A percentile compares a stretch with the other conserved stretches of the same genome.
These are phyloP conservation scores for Drosophila ohnishii DNA, from an alignment of 1,140 invertebrate genomes.

Conservation along the genomic window DNA sequence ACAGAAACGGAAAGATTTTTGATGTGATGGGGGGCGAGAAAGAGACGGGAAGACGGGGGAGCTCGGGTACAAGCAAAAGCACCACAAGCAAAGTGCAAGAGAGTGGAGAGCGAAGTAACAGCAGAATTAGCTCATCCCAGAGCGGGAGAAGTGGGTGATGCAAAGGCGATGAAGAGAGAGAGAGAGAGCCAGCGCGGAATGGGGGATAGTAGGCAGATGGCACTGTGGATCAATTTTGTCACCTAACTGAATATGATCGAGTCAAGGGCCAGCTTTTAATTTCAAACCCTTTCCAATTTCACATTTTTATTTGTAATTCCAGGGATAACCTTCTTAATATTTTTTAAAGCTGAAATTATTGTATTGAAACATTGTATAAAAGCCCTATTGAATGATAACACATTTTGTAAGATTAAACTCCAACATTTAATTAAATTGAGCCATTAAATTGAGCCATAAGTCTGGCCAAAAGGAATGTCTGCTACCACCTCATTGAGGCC, in stretches of 20 bases:
- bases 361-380: no score
- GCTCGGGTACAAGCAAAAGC: slow-evolving; percentile 2
- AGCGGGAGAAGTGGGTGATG: slow-evolving; percentile 21
- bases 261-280: slow-evolving; percentile 7
- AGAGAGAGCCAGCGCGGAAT: slow-evolving; percentile 11
- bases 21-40: slow-evolving; percentile 13
- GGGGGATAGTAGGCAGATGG: slow-evolving; percentile 15
- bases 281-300: background rate
- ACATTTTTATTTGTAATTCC: background rate
- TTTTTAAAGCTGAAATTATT: background rate
- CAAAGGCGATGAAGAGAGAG: slow-evolving; percentile 8
- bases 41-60: slow-evolving; percentile 11
- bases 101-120: slow-evolving; percentile 38
- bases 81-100: slow-evolving; percentile 21
- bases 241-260: background rate
- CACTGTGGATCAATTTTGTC: slow-evolving; percentile 17
- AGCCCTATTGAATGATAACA: background rate
- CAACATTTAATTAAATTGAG: background rate
- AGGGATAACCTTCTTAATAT: no score
- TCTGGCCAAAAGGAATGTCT: background rate
- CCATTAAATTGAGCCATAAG: no score
- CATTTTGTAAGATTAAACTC: background rate
- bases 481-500: background rate
- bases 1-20: slow-evolving; percentile 38
- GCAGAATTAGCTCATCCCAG: slow-evolving; percentile 47